phyloP scores from a whole-genome alignment of 2,888 invertebrate species.

The Argynnis bischoffii region DNA sequence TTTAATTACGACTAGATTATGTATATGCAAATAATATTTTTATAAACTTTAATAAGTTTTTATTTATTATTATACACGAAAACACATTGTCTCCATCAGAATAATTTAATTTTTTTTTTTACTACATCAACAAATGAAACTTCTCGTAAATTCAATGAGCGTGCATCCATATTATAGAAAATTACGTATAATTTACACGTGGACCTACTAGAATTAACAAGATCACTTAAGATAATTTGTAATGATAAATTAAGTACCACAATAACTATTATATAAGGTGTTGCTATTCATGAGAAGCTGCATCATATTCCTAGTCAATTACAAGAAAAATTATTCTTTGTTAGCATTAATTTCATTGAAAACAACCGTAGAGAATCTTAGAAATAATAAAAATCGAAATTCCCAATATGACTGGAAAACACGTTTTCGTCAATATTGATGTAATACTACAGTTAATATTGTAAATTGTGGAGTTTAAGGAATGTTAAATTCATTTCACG shows the following conservation, averaged over 20 bases:
- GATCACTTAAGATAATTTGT: background rate
- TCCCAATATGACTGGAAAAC: background rate
- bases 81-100: too few relatives aligned
- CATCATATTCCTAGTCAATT: constrained; percentile 4
- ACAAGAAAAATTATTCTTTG: background rate
- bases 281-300: background rate
- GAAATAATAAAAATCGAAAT: constrained; percentile 3
- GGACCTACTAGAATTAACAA: background rate
- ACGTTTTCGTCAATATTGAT: background rate
- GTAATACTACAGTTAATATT: background rate
- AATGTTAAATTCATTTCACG: constrained; percentile 23
- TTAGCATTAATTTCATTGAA: constrained; percentile 1
- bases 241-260: constrained; percentile 4
- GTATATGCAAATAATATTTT: too few relatives aligned
- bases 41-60: too few relatives aligned
- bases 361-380: background rate
- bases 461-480: constrained; percentile 4
- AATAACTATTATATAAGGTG: background rate
- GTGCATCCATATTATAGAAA: too few relatives aligned
- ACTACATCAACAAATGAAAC: too few relatives aligned
- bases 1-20: too few relatives aligned
- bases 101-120: too few relatives aligned
- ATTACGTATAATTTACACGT: too few relatives aligned
- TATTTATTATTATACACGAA: too few relatives aligned
- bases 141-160: too few relatives aligned